Evolutionary conservation across 2,113 vertebrate genomes (phyloP), one percentile per base, ranked within the genome.

Genomic region (Rhinogobius similis): DNA sequence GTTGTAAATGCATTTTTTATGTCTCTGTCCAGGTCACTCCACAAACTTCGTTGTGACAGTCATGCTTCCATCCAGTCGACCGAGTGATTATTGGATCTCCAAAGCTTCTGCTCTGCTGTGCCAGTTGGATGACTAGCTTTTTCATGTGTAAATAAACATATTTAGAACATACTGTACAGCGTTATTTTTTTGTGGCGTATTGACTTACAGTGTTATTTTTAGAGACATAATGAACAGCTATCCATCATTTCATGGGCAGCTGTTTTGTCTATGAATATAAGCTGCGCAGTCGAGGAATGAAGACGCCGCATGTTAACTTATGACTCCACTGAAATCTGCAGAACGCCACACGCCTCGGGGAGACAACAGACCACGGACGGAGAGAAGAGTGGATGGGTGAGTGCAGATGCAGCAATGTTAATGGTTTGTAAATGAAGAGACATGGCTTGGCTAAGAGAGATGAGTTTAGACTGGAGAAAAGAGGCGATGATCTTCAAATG

Each of bases 41-140:
- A 94, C 91, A 69, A 90, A 95, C 81, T 95, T 95, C 76, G 92
- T 94, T 64, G 91, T 95, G 69, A 94, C 92, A 0, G 75, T 94
- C 55, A 84, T 94, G 77, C 70, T 95, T 67, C 91, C 90, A 53
- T 94, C 94, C 68, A 86, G 91, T 38, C 83, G 55, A 29, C 59
- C 86, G 70, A 93, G 73, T 5, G 91, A 94, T 65, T 95, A 95
- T 50, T 94, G 93, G 92, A 93, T 95, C 68, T 90, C 92, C 68
- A 94, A 96, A 90, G 91, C 87, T 2, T 93, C 92, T 0, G 91
- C 91, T 12, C 75, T 95, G 32, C 92, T 95, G 73, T 94, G 92
- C 79, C 90, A 95, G 65, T 71, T 95, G 59, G 88, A 90, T 69
- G 94, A 94, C 21, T 94, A 62, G 32, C n/a, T 43, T 26, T 1